These are phyloP conservation scores for Phengaris alcon DNA, from an alignment of 2,888 invertebrate species.

Conservation along the genomic window DNA sequence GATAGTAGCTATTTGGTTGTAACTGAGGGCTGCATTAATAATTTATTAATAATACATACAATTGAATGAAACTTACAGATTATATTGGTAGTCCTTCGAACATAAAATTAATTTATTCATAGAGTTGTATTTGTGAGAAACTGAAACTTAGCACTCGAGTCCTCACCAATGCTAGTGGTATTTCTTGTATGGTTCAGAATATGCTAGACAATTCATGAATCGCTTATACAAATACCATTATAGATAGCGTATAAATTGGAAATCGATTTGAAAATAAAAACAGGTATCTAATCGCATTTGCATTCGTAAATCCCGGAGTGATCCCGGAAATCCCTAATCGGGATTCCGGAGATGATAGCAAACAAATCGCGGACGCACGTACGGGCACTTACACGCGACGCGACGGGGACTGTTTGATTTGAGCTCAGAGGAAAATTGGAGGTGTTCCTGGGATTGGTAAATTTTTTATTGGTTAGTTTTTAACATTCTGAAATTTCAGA, in stretches of 20 bases:
- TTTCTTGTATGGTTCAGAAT: no score
- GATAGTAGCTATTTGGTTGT: no score
- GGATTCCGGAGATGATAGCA: constrained; percentile 47
- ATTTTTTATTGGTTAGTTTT: constrained; percentile 4
- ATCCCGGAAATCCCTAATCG: constrained; percentile 56
- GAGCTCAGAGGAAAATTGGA: constrained; percentile 8
- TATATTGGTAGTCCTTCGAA: no score
- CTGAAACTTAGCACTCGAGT: no score
- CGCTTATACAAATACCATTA: no score
- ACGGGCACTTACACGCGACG: constrained; percentile 31
- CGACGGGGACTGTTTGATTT: background rate
- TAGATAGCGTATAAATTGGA: background rate
- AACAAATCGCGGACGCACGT: constrained; percentile 45
- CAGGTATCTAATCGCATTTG: constrained; percentile 29
- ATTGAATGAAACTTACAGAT: no score
- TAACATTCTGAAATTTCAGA: background rate
- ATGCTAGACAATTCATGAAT: background rate
- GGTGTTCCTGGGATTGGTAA: background rate
- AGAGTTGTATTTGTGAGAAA: no score
- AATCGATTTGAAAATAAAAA: constrained; percentile 18
- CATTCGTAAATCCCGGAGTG: constrained; percentile 40
- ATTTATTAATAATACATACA: no score
- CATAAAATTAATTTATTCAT: no score
- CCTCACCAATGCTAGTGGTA: no score
- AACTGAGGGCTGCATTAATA: no score